Evolutionary conservation across 2,888 invertebrate genomes (phyloP), one percentile per base, ranked within the genome.

Genomic region (Brachypalpus laphriformis): DNA sequence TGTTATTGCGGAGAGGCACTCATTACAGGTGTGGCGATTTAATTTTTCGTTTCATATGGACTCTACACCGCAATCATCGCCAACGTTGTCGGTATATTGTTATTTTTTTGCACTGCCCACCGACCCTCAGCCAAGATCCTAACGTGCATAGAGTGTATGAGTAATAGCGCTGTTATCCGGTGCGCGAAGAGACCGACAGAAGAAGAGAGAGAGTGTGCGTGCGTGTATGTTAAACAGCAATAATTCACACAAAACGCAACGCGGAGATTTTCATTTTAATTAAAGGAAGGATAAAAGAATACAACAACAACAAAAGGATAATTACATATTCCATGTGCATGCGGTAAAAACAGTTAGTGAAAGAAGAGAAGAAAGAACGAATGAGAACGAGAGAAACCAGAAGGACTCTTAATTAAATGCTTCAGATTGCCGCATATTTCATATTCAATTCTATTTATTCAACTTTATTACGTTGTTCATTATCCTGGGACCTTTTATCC

Each of bases 321-420:
- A 86, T 54, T 87, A 83, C 82, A 78, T 86, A 88, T 45, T 86
- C 82, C 70, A 71, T 66, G 77, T 59, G 74, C 51, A 45, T 22
- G 47, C n/a, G 25, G n/a, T 45, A 18, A 54, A 54, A 56, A 22
- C 9, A 51, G n/a, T n/a, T n/a, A 25, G 28, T 45, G 72, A 77
- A 47, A 63, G 70, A 25, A 59, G 56, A 57, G 65, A 81, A 45
- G 54, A 54, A 78, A 76, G 68, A 56, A 49, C n/a, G n/a, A 45
- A 42, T 31, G 40, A 59, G 54, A 65, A 8, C 25, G 18, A 61
- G 28, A 45, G 34, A 6, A 76, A 89, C 80, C 37, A 82, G 74
- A 87, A 51, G 34, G 70, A 28, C 72, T 72, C 72, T 61, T 61
- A 61, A 72, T 82, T 76, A 82, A 82, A 76, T 57, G 70, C 59